Evolutionary conservation across 2,888 invertebrate species (phyloP), one percentile per base, ranked within the genome.

Genomic region (Acleris literana): DNA sequence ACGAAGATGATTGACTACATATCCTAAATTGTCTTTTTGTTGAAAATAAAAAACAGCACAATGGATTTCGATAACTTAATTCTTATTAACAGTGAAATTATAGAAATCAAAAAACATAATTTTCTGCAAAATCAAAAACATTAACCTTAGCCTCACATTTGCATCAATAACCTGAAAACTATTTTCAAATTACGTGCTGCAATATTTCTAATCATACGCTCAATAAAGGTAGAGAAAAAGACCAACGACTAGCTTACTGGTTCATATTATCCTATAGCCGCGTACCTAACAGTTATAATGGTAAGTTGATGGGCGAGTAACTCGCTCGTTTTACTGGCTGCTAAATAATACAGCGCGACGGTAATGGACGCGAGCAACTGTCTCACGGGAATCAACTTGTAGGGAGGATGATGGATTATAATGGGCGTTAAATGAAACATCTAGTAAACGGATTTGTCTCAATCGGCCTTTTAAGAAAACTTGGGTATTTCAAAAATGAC

Each of bases 261-360:
- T 39, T 39, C 13, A 25, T 2, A 0, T 18, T 13, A 54, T 11
- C 2, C 39, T 6, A 39, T n/a, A 46, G 17, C 4, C 39, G 39
- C 39, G 16, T 16, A 18, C n/a, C 7, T 43, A 49, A 11, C 17
- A 16, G 6, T 55, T 18, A 18, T 33, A 43, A 17, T 11, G 18
- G 43, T 7, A 55, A 33, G 39, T 46, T 46, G 46, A 46, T 22
- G 43, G 13, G 20, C 55, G 20, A 55, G 55, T 55, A 43, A 43
- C 43, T 55, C 43, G 55, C 43, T 43, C 46, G 17, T 16, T 55
- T 55, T 43, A 55, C 55, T 55, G 17, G 43, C 55, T 44, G 25
- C 25, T 57, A 57, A 57, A 57, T 57, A 57, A 57, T 57, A 46
- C 17, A 57, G 57, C 7, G 20, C 57, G n/a, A 44, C 57, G 57